Evolutionary conservation across 2,113 vertebrate genomes (phyloP).

Genomic region (Leuciscus idus): DNA sequence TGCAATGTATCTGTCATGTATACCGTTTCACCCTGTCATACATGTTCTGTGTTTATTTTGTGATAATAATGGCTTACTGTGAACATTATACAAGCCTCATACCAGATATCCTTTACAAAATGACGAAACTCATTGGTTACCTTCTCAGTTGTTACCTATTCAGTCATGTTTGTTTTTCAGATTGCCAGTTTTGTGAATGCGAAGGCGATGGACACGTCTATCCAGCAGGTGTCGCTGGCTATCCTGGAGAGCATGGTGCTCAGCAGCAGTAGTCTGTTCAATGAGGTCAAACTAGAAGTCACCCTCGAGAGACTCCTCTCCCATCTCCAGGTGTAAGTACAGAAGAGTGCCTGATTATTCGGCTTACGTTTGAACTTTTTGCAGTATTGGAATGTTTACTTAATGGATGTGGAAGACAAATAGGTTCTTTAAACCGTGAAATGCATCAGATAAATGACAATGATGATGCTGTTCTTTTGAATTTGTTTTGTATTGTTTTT

Average conservation of each 20-base stretch:
- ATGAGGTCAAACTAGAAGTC: conserved; percentile 87
- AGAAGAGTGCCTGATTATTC: neutral
- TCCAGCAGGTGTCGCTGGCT: conserved; percentile 90
- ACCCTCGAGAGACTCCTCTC: conserved; percentile 86
- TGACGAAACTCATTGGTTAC: neutral
- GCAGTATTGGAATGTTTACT: neutral
- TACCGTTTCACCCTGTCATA: neutral
- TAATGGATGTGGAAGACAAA: too few species aligned
- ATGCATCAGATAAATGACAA: neutral
- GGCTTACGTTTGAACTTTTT: neutral
- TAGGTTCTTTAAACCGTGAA: neutral
- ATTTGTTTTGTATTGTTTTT: too few species aligned
- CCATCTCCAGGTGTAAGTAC: conserved; percentile 91
- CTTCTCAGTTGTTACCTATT: neutral
- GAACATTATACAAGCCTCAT: neutral
- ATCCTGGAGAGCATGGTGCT: conserved; percentile 95
- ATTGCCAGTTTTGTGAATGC: conserved; percentile 88
- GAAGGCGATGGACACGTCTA: conserved; percentile 81
- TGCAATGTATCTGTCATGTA: too few species aligned
- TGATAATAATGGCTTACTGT: neutral
- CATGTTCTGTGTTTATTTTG: neutral
- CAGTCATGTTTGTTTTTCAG: conserved; percentile 65
- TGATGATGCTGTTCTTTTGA: too few species aligned
- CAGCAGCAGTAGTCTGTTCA: conserved; percentile 84
- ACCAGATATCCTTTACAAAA: neutral